These are phyloP conservation scores for Drosophila micromelanica DNA, from an alignment of 1,140 invertebrate genomes.

Conservation along the genomic window DNA sequence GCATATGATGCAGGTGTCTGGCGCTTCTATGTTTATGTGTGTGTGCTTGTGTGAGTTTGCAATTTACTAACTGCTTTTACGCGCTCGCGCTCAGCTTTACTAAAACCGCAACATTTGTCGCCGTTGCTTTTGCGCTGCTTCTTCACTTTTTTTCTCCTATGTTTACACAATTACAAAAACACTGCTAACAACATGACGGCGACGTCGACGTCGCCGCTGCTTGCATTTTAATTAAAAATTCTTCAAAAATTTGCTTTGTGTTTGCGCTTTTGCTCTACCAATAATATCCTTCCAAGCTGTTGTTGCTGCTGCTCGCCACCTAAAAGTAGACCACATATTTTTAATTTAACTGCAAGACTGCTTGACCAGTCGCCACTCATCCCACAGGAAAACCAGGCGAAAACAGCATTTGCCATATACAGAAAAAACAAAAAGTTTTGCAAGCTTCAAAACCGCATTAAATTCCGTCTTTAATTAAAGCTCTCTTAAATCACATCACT, in stretches of 20 bases:
- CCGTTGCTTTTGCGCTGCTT: constrained; percentile 28
- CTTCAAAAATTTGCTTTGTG: constrained; percentile 74
- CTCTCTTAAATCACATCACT: not conserved
- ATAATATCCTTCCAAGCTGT: constrained; percentile 65
- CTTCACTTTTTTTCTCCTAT: constrained; percentile 13
- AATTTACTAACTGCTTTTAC: constrained; percentile 81
- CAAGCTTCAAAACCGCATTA: not conserved
- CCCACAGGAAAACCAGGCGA: constrained; percentile 18
- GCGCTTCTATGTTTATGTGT: constrained; percentile 36
- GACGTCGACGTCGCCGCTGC: constrained; percentile 7
- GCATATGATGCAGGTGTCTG: constrained; percentile 48
- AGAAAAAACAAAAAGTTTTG: not conserved
- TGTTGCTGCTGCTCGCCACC: constrained; percentile 55
- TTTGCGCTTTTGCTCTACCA: constrained; percentile 55
- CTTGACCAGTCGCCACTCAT: constrained; percentile 1
- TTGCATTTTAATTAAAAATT: constrained; percentile 83
- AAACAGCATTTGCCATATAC: constrained; percentile 3
- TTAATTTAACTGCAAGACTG: constrained; percentile 67
- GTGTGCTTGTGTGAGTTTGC: constrained; percentile 36
- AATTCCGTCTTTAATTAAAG: not conserved
- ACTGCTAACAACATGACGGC: constrained; percentile 17
- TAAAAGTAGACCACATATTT: constrained; percentile 81
- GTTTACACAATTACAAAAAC: constrained; percentile 66
- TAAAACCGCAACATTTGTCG: constrained; percentile 70
- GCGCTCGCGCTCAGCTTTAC: constrained; percentile 50